Evolutionary conservation across 2,797 vertebrate species (phyloP).

Genomic region (Pempheris klunzingeri): DNA sequence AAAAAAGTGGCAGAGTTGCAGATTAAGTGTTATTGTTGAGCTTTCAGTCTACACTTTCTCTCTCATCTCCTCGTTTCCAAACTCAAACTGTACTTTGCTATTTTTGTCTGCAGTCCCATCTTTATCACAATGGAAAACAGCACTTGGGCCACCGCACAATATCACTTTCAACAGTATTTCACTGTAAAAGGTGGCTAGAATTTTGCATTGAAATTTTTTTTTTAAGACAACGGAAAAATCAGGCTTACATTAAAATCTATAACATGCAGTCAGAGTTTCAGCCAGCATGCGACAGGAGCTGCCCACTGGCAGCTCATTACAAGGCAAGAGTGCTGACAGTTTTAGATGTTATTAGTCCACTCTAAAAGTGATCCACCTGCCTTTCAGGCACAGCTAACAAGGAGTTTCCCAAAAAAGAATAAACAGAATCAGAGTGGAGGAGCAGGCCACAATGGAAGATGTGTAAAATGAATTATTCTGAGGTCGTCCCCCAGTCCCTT

Average conservation of each 20-base stretch:
- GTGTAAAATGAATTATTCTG: slow-evolving; percentile 76
- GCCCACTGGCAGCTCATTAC: slow-evolving; percentile 24
- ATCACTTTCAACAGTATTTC: slow-evolving; percentile 59
- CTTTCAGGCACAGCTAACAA: slow-evolving; percentile 62
- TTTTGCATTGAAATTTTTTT: slow-evolving; percentile 27
- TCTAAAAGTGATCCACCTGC: slow-evolving; percentile 45
- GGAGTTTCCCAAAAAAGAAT: slow-evolving; percentile 48
- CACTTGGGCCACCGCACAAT: slow-evolving; percentile 54
- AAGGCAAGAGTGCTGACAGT: slow-evolving; percentile 40
- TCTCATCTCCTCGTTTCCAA: slow-evolving; percentile 45
- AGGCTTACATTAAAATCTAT: slow-evolving; percentile 27
- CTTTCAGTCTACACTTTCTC: slow-evolving; percentile 66
- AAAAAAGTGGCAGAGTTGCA: slow-evolving; percentile 79
- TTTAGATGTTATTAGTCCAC: slow-evolving; percentile 43
- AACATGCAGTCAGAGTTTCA: slow-evolving; percentile 12
- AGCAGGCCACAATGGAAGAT: slow-evolving; percentile 39
- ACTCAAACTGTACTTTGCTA: slow-evolving; percentile 58
- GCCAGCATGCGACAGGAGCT: not conserved
- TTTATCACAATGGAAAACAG: slow-evolving; percentile 67
- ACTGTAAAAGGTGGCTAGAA: slow-evolving; percentile 49
- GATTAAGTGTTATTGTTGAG: slow-evolving; percentile 82
- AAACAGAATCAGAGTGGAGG: slow-evolving; percentile 41
- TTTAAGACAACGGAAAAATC: too few species aligned
- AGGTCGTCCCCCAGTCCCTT: slow-evolving; percentile 52
- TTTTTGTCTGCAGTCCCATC: slow-evolving; percentile 66